Evolutionary conservation across 2,113 vertebrate genomes (phyloP), one percentile per base, ranked within the genome.

Genomic region (Gambusia affinis): DNA sequence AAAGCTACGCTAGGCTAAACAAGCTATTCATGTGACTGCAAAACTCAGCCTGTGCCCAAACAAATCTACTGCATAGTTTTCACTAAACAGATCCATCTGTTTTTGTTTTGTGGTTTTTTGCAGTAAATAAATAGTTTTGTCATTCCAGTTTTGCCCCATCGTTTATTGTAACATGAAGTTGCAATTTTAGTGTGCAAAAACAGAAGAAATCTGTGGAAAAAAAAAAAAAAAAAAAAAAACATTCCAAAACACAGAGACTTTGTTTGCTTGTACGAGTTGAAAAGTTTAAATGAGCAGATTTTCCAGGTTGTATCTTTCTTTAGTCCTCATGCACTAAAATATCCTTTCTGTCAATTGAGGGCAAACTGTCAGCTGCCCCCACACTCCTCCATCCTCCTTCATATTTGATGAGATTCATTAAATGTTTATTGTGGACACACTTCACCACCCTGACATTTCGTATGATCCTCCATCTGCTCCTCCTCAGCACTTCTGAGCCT

Each of bases 381-480:
- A 24, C 70, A 80, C 77, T 78, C 79, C 85, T 85, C 86, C 54
- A 73, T 87, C 72, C 76, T 92, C 90, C 87, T 91, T 65, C 85
- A 92, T 91, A 84, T 87, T 92, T 91, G 79, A 92, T 91, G 72
- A 2, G 10, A 73, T 73, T 93, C 88, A 92, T 93, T 87, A 91
- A 92, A 92, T 82, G 64, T 91, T 91, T 74, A 93, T 85, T 31
- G 73, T 85, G 81, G 85, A 85, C 85, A 86, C 83, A 75, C 86
- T 90, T 84, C 61, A 72, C 80, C 79, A 75, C 84, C 79, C 82
- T 66, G 83, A 83, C 73, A 80, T 83, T 85, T 80, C 84, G 75
- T 84, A 73, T 83, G 84, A 87, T 88, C 84, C 78, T 57, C 80
- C 78, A 66, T 90, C 90, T 81, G 80, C 70, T 75, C 85, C 76